Evolutionary conservation across 2,113 vertebrate genomes (phyloP).

Genomic region (Anguilla rostrata): DNA sequence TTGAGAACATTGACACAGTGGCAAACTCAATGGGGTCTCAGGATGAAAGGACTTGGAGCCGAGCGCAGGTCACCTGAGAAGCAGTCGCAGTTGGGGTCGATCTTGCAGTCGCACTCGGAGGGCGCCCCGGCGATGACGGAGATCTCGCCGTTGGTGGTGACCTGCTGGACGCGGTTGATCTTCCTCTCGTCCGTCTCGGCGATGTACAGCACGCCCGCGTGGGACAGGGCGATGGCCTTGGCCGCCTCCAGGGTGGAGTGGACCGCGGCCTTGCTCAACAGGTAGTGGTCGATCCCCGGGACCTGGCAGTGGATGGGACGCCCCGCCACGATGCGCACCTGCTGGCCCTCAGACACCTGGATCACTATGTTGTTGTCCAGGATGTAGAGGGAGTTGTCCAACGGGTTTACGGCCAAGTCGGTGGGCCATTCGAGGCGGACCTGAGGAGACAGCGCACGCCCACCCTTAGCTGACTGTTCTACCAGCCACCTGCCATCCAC

Average conservation of each 20-base stretch:
- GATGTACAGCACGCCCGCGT: slow-evolving; percentile 76
- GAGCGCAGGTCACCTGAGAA: slow-evolving; percentile 68
- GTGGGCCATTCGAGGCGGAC: slow-evolving; percentile 83
- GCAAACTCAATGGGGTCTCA: background rate
- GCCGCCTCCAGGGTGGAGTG: slow-evolving; percentile 80
- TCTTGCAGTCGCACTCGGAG: slow-evolving; percentile 83
- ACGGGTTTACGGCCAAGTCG: slow-evolving; percentile 78
- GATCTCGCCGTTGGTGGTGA: slow-evolving; percentile 81
- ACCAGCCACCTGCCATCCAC: background rate
- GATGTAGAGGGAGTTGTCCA: slow-evolving; percentile 80
- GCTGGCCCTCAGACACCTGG: slow-evolving; percentile 75
- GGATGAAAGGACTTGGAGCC: background rate
- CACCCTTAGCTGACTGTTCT: background rate
- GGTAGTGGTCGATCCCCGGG: slow-evolving; percentile 77
- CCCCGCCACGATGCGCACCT: slow-evolving; percentile 77
- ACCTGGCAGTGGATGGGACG: slow-evolving; percentile 84
- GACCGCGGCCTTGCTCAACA: slow-evolving; percentile 79
- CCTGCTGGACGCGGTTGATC: slow-evolving; percentile 83
- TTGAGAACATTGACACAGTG: background rate
- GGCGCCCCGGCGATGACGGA: slow-evolving; percentile 76
- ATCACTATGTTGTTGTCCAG: slow-evolving; percentile 84
- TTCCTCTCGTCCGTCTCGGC: slow-evolving; percentile 81
- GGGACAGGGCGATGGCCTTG: slow-evolving; percentile 76
- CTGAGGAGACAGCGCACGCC: slow-evolving; percentile 46
- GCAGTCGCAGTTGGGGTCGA: slow-evolving; percentile 81